These are phyloP conservation scores for Parthenolecanium corni DNA, from an alignment of 2,888 invertebrate genomes.

Conservation along the genomic window DNA sequence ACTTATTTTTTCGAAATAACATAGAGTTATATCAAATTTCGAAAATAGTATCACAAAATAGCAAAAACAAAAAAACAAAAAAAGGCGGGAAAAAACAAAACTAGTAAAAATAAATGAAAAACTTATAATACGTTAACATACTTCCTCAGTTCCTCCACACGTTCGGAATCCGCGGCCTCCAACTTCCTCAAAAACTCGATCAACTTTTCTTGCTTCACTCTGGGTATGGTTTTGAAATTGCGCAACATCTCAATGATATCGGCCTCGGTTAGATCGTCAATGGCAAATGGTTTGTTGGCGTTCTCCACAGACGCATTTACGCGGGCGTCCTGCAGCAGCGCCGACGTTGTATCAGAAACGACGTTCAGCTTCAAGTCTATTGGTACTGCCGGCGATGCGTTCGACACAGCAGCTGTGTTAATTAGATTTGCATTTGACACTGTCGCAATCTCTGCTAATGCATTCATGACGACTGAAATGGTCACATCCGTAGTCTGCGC, in stretches of 20 bases:
- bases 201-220: slow-evolving; percentile 69
- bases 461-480: not conserved
- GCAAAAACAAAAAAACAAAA: too few relatives aligned
- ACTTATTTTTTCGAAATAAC: too few relatives aligned
- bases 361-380: slow-evolving; percentile 12
- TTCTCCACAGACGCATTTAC: slow-evolving; percentile 31
- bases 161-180: slow-evolving; percentile 59
- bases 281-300: slow-evolving; percentile 35
- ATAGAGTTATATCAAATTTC: too few relatives aligned
- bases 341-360: slow-evolving; percentile 24
- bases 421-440: not conserved
- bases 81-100: too few relatives aligned
- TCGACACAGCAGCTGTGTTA: not conserved
- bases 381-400: not conserved
- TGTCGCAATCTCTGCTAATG: not conserved
- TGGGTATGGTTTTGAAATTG: slow-evolving; percentile 66
- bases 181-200: slow-evolving; percentile 70
- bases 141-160: slow-evolving; percentile 59
- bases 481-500: not conserved
- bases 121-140: slow-evolving; percentile 16
- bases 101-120: too few relatives aligned
- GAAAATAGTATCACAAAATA: too few relatives aligned
- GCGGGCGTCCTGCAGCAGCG: slow-evolving; percentile 35
- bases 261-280: slow-evolving; percentile 66
- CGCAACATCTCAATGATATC: slow-evolving; percentile 67